A percentile compares a stretch with the other conserved stretches of the same genome.
phyloP scores from a whole-genome alignment of 37 sponge, comb jelly and placozoan species.

The Beroe forskalii region DNA sequence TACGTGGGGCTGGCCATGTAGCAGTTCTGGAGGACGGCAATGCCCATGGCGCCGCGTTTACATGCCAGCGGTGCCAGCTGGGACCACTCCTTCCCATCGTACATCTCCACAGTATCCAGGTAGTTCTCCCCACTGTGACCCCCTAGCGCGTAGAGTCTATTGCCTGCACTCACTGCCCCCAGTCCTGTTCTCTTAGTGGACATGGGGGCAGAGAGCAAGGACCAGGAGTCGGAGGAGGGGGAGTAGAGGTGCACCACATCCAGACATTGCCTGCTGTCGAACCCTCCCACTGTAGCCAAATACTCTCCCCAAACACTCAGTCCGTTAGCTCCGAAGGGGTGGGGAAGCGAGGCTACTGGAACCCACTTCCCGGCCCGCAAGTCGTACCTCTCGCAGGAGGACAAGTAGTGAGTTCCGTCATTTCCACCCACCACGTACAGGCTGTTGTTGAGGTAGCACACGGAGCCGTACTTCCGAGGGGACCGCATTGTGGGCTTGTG shows the following conservation, averaged over 20 bases:
- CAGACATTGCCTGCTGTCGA: slow-evolving; percentile 55
- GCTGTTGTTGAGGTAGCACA: slow-evolving; percentile 1
- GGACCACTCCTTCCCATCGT: not conserved
- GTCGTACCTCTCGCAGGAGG: slow-evolving; percentile 33
- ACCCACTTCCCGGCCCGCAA: slow-evolving; percentile 15
- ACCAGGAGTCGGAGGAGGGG: not conserved
- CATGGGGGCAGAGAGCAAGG: not conserved
- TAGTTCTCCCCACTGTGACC: slow-evolving; percentile 56
- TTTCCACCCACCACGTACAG: slow-evolving; percentile 53
- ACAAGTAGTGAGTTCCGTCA: slow-evolving; percentile 21
- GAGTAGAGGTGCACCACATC: not conserved
- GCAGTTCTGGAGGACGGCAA: slow-evolving; percentile 19
- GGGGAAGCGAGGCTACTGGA: not conserved
- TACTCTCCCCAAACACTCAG: slow-evolving; percentile 1
- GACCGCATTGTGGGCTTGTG: not conserved
- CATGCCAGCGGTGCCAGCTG: not conserved
- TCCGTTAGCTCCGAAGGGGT: slow-evolving; percentile 53
- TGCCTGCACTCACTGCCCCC: slow-evolving; percentile 24
- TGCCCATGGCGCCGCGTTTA: slow-evolving; percentile 27
- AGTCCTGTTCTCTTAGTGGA: not conserved
- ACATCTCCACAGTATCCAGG: slow-evolving; percentile 62
- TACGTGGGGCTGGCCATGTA: too few relatives aligned
- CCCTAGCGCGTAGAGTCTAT: slow-evolving; percentile 6
- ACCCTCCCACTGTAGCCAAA: slow-evolving; percentile 27
- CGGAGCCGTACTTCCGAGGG: not conserved